Conservation (phyloP, 2,888 invertebrate species). For the Lasius fuliginosus region DNA sequence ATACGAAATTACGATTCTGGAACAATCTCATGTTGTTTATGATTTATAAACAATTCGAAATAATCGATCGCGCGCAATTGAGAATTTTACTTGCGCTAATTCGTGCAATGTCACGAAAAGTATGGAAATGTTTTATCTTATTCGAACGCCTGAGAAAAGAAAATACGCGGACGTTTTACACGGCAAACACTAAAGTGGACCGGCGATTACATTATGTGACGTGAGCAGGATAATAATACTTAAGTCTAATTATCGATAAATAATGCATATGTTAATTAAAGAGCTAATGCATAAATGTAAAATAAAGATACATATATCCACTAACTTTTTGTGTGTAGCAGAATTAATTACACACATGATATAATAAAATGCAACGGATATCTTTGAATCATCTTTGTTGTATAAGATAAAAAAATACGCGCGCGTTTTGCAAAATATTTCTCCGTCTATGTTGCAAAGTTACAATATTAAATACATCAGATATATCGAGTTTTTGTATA, state of each 20-base stretch:
- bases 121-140: background rate
- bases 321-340: background rate
- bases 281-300: background rate
- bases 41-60: slow-evolving; percentile 67
- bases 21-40: slow-evolving; percentile 61
- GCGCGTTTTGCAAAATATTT: slow-evolving; percentile 17
- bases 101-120: background rate
- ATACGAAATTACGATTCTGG: slow-evolving; percentile 39
- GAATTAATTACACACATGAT: background rate
- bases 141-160: background rate
- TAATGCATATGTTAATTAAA: slow-evolving; percentile 7
- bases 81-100: slow-evolving; percentile 7
- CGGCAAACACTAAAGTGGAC: background rate
- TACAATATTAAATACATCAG: background rate
- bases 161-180: background rate
- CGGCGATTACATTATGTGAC: slow-evolving; percentile 6
- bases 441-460: background rate
- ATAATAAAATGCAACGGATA: background rate
- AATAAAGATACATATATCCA: background rate
- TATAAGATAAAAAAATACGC: slow-evolving; percentile 14
- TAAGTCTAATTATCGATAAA: background rate
- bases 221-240: background rate
- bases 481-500: background rate
- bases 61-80: slow-evolving; percentile 53
- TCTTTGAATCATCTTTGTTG: slow-evolving; percentile 15